These are phyloP conservation scores for Platichthys stellatus DNA, from an alignment of 2,113 vertebrate genomes.

Conservation along the genomic window DNA sequence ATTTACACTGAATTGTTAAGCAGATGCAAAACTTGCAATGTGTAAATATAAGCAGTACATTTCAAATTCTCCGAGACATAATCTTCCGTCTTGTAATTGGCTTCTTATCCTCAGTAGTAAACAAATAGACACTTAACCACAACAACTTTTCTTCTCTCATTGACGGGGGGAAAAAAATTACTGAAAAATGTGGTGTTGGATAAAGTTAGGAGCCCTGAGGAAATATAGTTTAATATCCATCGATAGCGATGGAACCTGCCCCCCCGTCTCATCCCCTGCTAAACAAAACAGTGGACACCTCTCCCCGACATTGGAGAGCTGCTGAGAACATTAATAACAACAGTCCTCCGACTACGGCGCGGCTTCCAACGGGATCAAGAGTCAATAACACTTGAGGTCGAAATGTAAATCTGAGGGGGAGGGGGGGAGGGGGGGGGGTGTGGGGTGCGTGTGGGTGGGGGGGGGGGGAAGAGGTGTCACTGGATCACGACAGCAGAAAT, in stretches of 20 bases:
- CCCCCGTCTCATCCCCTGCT: constrained; percentile 32
- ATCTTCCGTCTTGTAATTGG: not conserved
- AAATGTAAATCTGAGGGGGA: constrained; percentile 53
- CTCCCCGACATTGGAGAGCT: constrained; percentile 25
- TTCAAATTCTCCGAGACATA: not conserved
- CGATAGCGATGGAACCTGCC: constrained; percentile 43
- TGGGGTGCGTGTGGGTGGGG: constrained; percentile 36
- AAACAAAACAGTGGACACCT: constrained; percentile 31
- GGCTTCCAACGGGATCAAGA: constrained; percentile 52
- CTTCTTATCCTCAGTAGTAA: too few species aligned
- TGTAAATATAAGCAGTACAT: not conserved
- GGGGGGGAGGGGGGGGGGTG: constrained; percentile 1
- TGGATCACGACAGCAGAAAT: constrained; percentile 53
- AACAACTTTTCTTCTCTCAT: constrained; percentile 1
- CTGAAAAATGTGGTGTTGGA: constrained; percentile 25
- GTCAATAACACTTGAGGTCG: constrained; percentile 61
- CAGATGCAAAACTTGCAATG: not conserved
- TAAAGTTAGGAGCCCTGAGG: constrained; percentile 30
- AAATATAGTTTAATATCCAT: constrained; percentile 54
- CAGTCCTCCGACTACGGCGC: constrained; percentile 14
- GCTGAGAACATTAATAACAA: constrained; percentile 57
- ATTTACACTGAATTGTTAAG: not conserved
- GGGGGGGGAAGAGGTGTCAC: constrained; percentile 48
- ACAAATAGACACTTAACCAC: not conserved
- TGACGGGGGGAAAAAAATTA: constrained; percentile 1